Base-by-base conservation (phyloP, 2,888 invertebrate genomes). In the Morpho achilles region DNA sequence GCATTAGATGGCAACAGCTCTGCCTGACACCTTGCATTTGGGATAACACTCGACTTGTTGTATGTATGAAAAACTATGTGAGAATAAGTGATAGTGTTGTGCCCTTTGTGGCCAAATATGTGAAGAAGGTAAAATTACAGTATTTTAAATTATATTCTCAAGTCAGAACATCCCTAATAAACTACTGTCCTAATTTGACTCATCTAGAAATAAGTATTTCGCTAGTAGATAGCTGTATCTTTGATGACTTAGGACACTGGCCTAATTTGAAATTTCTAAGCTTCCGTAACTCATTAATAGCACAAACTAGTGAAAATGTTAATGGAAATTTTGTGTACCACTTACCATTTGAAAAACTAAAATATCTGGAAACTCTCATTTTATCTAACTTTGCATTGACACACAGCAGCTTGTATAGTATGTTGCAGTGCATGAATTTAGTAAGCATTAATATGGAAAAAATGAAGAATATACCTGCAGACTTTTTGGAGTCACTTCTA, bases 161-260 rank as follows among this genome's bases (percentile, higher is more conserved):
- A 77, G 85, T 91, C 56, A 81, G 91, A 73, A 73, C 84, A 71
- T 89, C 91, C 69, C 72, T 91, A 56, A 88, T 89, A 68, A 88
- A 81, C 65, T 86, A 88, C 71, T 91, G 91, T 66, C 91, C 91
- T 53, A 91, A 91, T 73, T 73, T 91, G 67, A 91, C 91, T 72
- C 87, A 87, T 72, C 71, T 91, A 84, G 91, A 91, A 84, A 91
- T 91, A 79, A 90, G 90, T 70, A 91, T 91, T 80, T 91, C 91
- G 66, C 91, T 90, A 77, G 90, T 91, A 58, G 90, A 91, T 71
- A 87, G 87, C 69, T 87, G 87, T 79, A 91, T 91, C 68, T 91
- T 91, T 78, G 89, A 90, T 72, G 91, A 91, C 71, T 73, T 91
- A 61, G 79, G 82, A 50, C 73, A 84, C 67, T 91, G 91, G 91